Percentiles rank a stretch among this genome's conserved stretches.
These are phyloP conservation scores for Lontra canadensis DNA, from an alignment of 2,113 vertebrate genomes.

Conservation along the genomic window DNA sequence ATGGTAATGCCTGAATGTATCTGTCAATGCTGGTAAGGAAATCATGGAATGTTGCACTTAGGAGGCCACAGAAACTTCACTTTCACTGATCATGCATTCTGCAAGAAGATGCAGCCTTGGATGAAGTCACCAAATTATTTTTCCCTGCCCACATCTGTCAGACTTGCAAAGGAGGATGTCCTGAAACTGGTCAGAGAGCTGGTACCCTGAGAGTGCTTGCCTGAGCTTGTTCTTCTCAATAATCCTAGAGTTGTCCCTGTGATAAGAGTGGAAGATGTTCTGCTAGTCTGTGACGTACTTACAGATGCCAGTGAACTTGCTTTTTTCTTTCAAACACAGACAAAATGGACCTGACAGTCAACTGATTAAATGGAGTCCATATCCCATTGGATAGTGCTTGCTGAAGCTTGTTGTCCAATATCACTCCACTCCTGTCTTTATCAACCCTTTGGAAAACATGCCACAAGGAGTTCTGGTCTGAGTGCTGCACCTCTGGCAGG, in stretches of 20 bases:
- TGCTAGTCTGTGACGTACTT: conserved; percentile 99
- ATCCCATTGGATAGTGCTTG: neutral
- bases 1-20: conserved; percentile 89
- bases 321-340: conserved; percentile 98
- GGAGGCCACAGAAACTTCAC: neutral
- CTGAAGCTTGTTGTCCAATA: neutral
- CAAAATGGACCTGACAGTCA: conserved; percentile 83
- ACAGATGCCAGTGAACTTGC: conserved; percentile 97
- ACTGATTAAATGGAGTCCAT: neutral
- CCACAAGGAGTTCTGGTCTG: neutral
- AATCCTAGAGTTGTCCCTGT: conserved; percentile 97
- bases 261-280: conserved; percentile 97
- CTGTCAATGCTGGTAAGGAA: conserved; percentile 82
- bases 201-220: conserved; percentile 96
- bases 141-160: conserved; percentile 94
- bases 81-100: conserved; percentile 75
- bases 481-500: neutral
- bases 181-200: conserved; percentile 97
- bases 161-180: conserved; percentile 96
- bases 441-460: neutral
- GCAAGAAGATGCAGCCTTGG: conserved; percentile 97
- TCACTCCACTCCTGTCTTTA: neutral
- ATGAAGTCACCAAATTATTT: conserved; percentile 99
- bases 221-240: conserved; percentile 98
- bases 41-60: neutral